A percentile compares a stretch with the other conserved stretches of the same genome.
Conservation (phyloP, 2,888 invertebrate genomes). For the Cosmia trapezina region DNA sequence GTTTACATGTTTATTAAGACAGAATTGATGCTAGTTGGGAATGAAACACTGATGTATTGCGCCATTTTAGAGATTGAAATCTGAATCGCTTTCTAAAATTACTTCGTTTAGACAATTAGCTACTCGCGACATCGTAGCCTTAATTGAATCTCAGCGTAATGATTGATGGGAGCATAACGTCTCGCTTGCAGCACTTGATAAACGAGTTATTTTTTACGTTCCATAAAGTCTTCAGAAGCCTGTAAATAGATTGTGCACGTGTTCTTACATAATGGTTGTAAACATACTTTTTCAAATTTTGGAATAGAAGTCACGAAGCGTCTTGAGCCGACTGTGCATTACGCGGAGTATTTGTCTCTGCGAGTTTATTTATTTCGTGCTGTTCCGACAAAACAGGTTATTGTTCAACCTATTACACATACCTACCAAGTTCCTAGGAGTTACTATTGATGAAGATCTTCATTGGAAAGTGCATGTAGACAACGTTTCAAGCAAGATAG, state of each 20-base stretch:
- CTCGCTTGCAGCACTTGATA: constrained; percentile 1
- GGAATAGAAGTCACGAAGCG: constrained; percentile 7
- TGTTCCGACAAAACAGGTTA: not conserved
- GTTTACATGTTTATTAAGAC: constrained; percentile 38
- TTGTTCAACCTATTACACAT: too few species aligned
- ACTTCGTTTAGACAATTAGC: not conserved
- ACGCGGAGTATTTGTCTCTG: not conserved
- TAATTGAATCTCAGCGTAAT: constrained; percentile 25
- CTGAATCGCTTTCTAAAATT: not conserved
- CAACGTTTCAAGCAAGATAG: too few species aligned
- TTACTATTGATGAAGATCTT: too few species aligned
- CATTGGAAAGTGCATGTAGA: too few species aligned
- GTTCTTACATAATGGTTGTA: constrained; percentile 2
- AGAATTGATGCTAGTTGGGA: constrained; percentile 2
- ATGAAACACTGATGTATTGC: constrained; percentile 2
- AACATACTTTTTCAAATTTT: not conserved
- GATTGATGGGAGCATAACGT: constrained; percentile 12
- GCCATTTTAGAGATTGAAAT: constrained; percentile 9
- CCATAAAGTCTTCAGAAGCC: not conserved
- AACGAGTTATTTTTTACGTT: constrained; percentile 6
- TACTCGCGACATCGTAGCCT: not conserved
- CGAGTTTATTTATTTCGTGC: not conserved
- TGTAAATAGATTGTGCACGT: constrained; percentile 13
- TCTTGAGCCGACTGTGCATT: not conserved
- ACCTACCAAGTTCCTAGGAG: too few species aligned